Evolutionary conservation across 1,140 invertebrate species (phyloP).

Genomic region (Tetramorium alpestre): DNA sequence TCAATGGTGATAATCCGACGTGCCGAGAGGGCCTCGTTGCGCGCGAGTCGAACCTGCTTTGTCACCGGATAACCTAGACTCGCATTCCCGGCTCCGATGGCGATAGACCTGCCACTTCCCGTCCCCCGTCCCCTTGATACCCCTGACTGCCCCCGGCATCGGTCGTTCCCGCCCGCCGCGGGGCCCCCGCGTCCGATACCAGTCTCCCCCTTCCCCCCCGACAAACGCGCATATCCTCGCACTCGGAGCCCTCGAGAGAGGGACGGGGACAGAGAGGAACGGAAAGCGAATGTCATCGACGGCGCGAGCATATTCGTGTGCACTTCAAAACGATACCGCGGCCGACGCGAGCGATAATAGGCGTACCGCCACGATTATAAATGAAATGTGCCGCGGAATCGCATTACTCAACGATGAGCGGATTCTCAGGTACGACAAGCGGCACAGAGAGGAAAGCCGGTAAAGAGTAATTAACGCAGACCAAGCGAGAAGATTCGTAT

Average conservation of each 20-base stretch:
- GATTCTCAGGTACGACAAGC: constrained; percentile 48
- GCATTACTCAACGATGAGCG: constrained; percentile 58
- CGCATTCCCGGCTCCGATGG: constrained; percentile 80
- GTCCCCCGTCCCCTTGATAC: background rate
- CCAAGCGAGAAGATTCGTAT: background rate
- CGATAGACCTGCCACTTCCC: constrained; percentile 73
- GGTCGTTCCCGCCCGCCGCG: background rate
- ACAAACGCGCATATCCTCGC: constrained; percentile 51
- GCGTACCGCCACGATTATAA: constrained; percentile 76
- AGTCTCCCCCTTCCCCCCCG: background rate
- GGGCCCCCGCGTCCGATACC: constrained; percentile 11
- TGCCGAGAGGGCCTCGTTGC: constrained; percentile 68
- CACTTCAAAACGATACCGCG: constrained; percentile 66
- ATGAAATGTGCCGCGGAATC: constrained; percentile 70
- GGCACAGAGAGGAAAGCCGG: background rate
- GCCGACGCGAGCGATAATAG: constrained; percentile 68
- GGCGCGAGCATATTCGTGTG: background rate
- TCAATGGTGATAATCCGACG: constrained; percentile 81
- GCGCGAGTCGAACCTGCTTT: constrained; percentile 77
- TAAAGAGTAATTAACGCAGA: constrained; percentile 31
- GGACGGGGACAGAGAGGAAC: no score
- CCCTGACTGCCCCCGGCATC: background rate
- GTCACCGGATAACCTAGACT: constrained; percentile 83
- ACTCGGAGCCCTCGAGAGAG: background rate
- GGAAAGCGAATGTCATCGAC: constrained; percentile 53